Evolutionary conservation across 2,113 vertebrate genomes (phyloP).

Genomic region (Myiopsitta monachus): DNA sequence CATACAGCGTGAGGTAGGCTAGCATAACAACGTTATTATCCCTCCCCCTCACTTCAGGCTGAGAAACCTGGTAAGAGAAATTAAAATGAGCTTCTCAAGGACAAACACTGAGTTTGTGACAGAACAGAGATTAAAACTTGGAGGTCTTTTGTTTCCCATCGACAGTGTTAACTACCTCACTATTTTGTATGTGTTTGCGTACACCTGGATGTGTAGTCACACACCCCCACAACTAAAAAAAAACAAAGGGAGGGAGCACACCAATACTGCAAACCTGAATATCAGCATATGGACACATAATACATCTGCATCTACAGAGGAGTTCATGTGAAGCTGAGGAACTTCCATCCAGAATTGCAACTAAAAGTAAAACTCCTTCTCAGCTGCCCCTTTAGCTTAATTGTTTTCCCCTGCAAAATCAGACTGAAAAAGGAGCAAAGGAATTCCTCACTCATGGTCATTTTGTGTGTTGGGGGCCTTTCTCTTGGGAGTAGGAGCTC

Average conservation of each 20-base stretch:
- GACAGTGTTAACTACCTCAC: fast-evolving
- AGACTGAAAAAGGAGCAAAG: not conserved
- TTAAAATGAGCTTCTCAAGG: not conserved
- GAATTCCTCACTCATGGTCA: not conserved
- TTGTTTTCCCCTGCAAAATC: not conserved
- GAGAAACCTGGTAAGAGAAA: not conserved
- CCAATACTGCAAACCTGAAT: not conserved
- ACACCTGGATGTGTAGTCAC: not conserved
- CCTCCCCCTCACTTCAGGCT: not conserved
- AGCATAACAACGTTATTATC: not conserved
- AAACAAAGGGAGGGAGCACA: not conserved
- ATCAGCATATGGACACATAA: not conserved
- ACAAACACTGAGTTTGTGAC: not conserved
- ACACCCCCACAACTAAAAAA: not conserved
- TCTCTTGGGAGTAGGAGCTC: not conserved
- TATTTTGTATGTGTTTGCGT: not conserved
- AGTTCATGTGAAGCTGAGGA: not conserved
- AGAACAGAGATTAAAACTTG: not conserved
- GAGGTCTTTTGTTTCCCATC: not conserved
- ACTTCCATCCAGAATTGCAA: not conserved
- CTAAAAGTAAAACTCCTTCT: not conserved
- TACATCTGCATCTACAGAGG: not conserved
- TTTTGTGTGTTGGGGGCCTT: not conserved
- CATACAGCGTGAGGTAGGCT: not conserved
- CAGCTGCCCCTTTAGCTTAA: not conserved